phyloP scores from a whole-genome alignment of 2,113 vertebrate genomes.

The Bufo gargarizans region DNA sequence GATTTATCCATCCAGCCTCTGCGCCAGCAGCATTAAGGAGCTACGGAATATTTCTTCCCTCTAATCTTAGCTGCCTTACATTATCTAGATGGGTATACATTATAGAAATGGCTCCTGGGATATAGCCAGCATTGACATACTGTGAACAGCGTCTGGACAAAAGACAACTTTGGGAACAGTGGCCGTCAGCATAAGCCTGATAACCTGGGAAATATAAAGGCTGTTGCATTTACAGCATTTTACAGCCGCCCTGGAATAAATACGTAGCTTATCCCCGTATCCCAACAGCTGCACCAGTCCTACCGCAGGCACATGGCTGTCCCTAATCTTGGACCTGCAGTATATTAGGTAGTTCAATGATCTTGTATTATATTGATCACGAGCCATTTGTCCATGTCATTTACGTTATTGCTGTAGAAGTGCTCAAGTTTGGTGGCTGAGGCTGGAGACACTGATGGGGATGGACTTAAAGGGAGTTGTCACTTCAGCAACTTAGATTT shows the following conservation, averaged over 20 bases:
- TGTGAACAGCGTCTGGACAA: not conserved
- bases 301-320: not conserved
- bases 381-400: not conserved
- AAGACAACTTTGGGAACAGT: not conserved
- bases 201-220: not conserved
- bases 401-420: not conserved
- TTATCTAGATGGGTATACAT: conserved; percentile 11
- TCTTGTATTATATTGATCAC: not conserved
- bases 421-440: no score
- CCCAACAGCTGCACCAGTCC: no score
- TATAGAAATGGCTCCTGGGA: conserved; percentile 1
- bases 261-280: not conserved
- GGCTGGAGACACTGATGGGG: not conserved
- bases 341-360: not conserved
- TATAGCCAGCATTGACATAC: not conserved
- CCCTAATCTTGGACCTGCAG: not conserved
- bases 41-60: not conserved
- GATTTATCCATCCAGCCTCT: not conserved
- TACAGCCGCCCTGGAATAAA: not conserved
- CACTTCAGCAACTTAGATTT: no score
- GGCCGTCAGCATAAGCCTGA: not conserved
- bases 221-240: not conserved
- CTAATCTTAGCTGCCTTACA: not conserved
- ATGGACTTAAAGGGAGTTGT: no score
- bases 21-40: not conserved